A percentile compares a stretch with the other conserved stretches of the same genome.
Conservation (phyloP, 2,797 vertebrate genomes). For the Paratrypauchen microcephalus region DNA sequence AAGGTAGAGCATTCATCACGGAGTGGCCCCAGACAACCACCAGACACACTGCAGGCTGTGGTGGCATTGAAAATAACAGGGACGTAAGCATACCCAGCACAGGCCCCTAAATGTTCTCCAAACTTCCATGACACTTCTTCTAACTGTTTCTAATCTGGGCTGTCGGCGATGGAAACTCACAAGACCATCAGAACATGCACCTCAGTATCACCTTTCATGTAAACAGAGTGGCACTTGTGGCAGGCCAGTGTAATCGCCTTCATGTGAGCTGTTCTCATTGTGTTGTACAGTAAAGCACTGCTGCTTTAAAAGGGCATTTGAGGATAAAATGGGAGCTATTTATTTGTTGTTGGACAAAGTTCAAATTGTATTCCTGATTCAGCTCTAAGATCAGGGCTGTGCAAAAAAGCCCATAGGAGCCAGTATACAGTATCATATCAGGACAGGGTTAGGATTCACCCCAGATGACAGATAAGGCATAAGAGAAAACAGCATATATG, state of each 20-base stretch:
- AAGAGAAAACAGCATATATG: no score
- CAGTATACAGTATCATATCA: slow-evolving; percentile 28
- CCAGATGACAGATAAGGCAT: not conserved
- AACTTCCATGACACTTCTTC: slow-evolving; percentile 63
- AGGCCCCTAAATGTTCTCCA: slow-evolving; percentile 56
- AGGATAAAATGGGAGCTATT: slow-evolving; percentile 5
- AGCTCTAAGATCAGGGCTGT: slow-evolving; percentile 10
- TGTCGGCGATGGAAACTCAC: slow-evolving; percentile 61
- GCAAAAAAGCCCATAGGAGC: not conserved
- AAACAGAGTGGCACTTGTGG: slow-evolving; percentile 60
- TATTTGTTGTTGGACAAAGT: slow-evolving; percentile 16
- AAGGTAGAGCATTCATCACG: slow-evolving; percentile 54
- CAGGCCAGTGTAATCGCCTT: slow-evolving; percentile 33
- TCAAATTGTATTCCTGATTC: slow-evolving; percentile 11
- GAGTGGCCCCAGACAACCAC: slow-evolving; percentile 44
- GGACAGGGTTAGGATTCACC: slow-evolving; percentile 20
- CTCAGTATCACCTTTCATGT: slow-evolving; percentile 71
- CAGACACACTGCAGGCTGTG: slow-evolving; percentile 49
- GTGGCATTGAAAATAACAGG: slow-evolving; percentile 51
- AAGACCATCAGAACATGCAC: slow-evolving; percentile 49
- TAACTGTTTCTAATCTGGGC: slow-evolving; percentile 75
- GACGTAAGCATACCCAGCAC: slow-evolving; percentile 63
- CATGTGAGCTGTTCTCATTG: slow-evolving; percentile 34
- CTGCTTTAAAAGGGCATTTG: slow-evolving; percentile 12
- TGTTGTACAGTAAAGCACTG: slow-evolving; percentile 18